These are phyloP conservation scores for Malurus alboscapulatus DNA, from an alignment of 2,113 vertebrate genomes.

Conservation along the genomic window DNA sequence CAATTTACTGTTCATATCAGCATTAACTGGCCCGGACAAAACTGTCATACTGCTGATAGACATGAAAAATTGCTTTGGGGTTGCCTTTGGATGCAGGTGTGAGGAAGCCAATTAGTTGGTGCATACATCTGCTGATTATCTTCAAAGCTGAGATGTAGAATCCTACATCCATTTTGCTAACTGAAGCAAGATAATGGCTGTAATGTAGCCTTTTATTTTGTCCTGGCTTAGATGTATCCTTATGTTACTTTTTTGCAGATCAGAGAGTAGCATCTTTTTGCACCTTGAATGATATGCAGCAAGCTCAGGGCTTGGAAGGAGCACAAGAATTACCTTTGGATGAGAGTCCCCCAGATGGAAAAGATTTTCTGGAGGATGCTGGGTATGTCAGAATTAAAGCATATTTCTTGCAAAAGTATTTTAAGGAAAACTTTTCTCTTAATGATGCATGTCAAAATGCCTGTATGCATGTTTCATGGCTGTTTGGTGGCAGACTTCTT, in stretches of 20 bases:
- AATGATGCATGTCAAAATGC: neutral
- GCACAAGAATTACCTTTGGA: constrained; percentile 82
- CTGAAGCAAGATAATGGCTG: constrained; percentile 1
- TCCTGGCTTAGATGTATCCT: neutral
- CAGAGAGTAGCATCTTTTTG: constrained; percentile 92
- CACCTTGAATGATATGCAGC: constrained; percentile 88
- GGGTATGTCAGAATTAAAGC: constrained; percentile 67
- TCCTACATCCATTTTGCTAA: neutral
- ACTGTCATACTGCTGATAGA: neutral
- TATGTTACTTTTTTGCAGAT: constrained; percentile 76
- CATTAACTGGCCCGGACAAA: constrained; percentile 7
- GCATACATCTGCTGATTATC: constrained; percentile 25
- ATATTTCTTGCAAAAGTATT: neutral
- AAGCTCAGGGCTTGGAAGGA: constrained; percentile 82
- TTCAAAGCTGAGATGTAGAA: constrained; percentile 29
- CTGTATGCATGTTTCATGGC: neutral
- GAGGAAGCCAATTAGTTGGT: constrained; percentile 41
- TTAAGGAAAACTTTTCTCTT: neutral
- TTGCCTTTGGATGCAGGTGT: constrained; percentile 56
- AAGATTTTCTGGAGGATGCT: constrained; percentile 78
- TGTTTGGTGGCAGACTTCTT: neutral
- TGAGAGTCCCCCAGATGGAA: constrained; percentile 80
- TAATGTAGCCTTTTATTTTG: constrained; percentile 24
- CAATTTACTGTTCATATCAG: constrained; percentile 6
- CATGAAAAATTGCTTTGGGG: neutral